phyloP scores from a whole-genome alignment of 1,140 invertebrate genomes.

The Pogonomyrmex californicus region DNA sequence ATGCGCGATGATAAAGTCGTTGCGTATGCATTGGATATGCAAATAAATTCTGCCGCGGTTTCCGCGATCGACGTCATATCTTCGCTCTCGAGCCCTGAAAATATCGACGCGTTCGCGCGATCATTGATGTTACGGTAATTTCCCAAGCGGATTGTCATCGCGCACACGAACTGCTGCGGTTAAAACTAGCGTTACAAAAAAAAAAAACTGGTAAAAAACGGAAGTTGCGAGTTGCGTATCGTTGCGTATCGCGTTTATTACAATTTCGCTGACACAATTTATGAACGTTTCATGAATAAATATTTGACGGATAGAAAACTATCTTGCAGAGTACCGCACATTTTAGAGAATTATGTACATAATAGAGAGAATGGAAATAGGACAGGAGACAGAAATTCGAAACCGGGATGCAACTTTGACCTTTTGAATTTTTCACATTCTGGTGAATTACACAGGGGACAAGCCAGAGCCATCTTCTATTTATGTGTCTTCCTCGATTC shows the following conservation, averaged over 20 bases:
- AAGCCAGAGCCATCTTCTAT: neutral
- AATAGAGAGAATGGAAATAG: neutral
- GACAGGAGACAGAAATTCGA: neutral
- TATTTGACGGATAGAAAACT: conserved; percentile 1
- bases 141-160: conserved; percentile 39
- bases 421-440: neutral
- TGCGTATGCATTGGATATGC: conserved; percentile 56
- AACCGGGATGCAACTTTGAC: neutral
- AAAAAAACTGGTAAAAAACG: neutral
- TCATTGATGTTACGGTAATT: conserved; percentile 51
- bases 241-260: neutral
- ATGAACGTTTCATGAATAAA: conserved; percentile 7
- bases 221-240: neutral
- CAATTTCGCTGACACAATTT: neutral
- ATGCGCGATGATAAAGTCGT: conserved; percentile 43
- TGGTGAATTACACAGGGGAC: neutral
- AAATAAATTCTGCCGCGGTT: conserved; percentile 42
- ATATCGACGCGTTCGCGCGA: conserved; percentile 17
- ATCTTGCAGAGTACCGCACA: neutral
- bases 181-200: neutral
- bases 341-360: neutral
- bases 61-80: neutral
- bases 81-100: conserved; percentile 27
- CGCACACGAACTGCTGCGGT: too few relatives aligned
- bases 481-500: neutral